Conservation (phyloP, 1,140 invertebrate genomes). For the Drosophila bipectinata region DNA sequence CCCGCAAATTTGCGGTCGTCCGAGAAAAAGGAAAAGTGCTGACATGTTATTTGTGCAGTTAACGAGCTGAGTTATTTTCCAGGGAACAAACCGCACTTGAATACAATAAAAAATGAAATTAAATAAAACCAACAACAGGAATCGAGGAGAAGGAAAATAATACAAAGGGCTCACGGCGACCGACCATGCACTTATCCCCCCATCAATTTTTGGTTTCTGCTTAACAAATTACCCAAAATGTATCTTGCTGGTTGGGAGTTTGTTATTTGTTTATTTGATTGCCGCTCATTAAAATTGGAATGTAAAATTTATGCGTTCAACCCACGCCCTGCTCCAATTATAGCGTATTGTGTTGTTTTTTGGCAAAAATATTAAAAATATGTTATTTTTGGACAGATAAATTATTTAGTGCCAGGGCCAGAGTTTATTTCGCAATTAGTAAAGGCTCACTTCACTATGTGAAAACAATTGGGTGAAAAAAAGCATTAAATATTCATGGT, state of each 20-base stretch:
- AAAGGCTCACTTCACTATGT: background rate
- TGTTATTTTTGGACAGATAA: background rate
- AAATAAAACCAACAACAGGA: conserved; percentile 21
- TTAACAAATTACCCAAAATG: conserved; percentile 64
- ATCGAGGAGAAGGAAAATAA: conserved; percentile 43
- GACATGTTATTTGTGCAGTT: conserved; percentile 81
- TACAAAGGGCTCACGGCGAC: conserved; percentile 2
- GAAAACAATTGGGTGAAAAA: conserved; percentile 6
- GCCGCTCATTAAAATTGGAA: conserved; percentile 74
- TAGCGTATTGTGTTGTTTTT: conserved; percentile 9
- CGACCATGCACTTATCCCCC: background rate
- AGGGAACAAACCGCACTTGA: conserved; percentile 74
- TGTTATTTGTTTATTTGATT: conserved; percentile 73
- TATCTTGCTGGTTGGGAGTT: conserved; percentile 39
- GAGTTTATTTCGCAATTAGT: conserved; percentile 3
- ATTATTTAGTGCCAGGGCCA: background rate
- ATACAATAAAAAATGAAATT: conserved; percentile 55
- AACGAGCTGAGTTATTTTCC: conserved; percentile 79
- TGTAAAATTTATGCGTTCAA: conserved; percentile 54
- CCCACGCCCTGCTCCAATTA: background rate
- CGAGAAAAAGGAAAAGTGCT: conserved; percentile 46
- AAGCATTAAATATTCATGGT: background rate
- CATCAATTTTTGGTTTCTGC: conserved; percentile 61
- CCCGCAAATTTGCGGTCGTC: conserved; percentile 68
- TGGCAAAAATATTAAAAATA: conserved; percentile 5